Evolutionary conservation across 2,888 invertebrate genomes (phyloP), one percentile per base, ranked within the genome.

Genomic region (Carcina quercana): DNA sequence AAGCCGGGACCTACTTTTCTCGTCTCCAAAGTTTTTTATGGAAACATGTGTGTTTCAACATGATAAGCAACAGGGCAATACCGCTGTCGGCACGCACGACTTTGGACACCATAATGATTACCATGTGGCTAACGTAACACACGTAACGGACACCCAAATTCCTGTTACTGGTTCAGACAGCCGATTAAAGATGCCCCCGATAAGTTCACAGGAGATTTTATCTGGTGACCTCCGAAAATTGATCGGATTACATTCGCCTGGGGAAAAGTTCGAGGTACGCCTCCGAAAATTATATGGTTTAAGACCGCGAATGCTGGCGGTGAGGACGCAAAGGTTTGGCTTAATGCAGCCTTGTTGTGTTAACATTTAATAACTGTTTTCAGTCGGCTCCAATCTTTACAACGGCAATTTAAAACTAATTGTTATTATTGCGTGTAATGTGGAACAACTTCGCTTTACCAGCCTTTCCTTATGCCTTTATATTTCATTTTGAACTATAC

Each of bases 101-200:
- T 28, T 32, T 26, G 15, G 22, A 29, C 15, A 26, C 25, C 25
- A 19, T 13, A 14, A n/a, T 26, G 21, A 29, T 30, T 30, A 17
- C 25, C 25, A 31, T 11, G 15, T 26, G 13, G 13, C 29, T 32
- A 37, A 35, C 38, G 43, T 41, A 43, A 53, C 56, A 53, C 48
- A 54, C 45, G 55, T 69, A 71, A 68, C 60, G 62, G 63, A 43
- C 51, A 37, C 45, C 57, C 52, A 48, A 59, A 66, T 62, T 65
- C 60, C 58, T 52, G 59, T 60, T 63, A 58, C 53, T 48, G 63
- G 61, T 66, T 53, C 58, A 60, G 54, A 57, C 58, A 57, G 43
- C 50, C 55, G 63, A 64, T 62, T 62, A 59, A 54, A 71, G 66
- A 70, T 70, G 64, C 45, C 65, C 65, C 54, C 60, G 64, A 66